Conservation (phyloP, 1,140 invertebrate genomes). For the Heliconius nattereri region DNA sequence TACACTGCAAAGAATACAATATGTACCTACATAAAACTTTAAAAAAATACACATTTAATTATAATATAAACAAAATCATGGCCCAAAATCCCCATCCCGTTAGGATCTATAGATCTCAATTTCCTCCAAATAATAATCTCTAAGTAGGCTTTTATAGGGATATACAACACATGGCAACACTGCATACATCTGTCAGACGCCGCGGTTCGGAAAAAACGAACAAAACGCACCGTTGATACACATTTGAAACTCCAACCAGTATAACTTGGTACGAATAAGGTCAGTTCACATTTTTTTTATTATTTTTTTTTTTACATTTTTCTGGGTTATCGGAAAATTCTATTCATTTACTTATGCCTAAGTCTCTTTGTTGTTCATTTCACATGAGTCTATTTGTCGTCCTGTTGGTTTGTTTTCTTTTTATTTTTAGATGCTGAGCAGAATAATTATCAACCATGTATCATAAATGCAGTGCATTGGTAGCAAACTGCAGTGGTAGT, state of each 20-base stretch:
- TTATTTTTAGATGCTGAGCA: no score
- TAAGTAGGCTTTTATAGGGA: constrained; percentile 50
- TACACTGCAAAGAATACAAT: no score
- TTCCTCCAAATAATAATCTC: constrained; percentile 39
- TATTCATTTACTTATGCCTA: no score
- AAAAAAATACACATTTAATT: background rate
- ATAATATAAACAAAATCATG: background rate
- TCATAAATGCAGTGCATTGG: no score
- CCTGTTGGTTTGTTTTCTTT: no score
- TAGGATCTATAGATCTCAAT: constrained; percentile 27
- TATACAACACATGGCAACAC: constrained; percentile 71
- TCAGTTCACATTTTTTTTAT: background rate
- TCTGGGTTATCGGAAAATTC: no score
- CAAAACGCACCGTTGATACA: constrained; percentile 69
- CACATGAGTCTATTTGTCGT: no score
- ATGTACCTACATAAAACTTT: no score
- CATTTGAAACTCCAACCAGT: constrained; percentile 54
- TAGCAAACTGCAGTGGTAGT: no score
- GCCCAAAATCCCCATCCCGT: background rate
- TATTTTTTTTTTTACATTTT: background rate
- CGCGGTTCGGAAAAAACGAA: constrained; percentile 69
- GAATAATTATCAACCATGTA: no score
- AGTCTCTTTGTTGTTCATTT: no score
- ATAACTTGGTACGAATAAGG: constrained; percentile 32
- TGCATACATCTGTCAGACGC: constrained; percentile 73